phyloP scores from a whole-genome alignment of 2,113 vertebrate species.

The Macquaria ambigua region DNA sequence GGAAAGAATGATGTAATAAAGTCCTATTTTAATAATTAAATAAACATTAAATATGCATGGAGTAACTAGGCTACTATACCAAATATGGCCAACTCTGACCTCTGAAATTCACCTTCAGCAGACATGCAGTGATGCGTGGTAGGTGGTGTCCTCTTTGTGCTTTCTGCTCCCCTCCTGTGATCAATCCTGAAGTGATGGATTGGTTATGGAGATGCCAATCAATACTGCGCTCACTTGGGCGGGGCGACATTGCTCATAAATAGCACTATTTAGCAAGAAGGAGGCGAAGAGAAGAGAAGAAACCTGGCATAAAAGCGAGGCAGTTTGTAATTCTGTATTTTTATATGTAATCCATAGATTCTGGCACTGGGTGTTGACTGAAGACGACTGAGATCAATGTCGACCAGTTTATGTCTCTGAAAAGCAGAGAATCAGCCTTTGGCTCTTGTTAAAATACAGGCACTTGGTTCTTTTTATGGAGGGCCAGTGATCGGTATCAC shows the following conservation, averaged over 20 bases:
- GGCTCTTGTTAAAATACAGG: conserved; percentile 32
- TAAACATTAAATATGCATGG: conserved; percentile 6
- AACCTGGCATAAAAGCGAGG: not conserved
- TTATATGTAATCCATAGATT: conserved; percentile 45
- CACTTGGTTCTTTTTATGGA: conserved; percentile 10
- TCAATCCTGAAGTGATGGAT: conserved; percentile 65
- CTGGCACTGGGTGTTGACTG: not conserved
- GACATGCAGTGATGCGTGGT: conserved; percentile 40
- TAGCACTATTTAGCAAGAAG: conserved; percentile 37
- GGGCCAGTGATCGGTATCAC: not conserved
- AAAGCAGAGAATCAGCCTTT: conserved; percentile 30
- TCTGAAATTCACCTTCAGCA: conserved; percentile 37
- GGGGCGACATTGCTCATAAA: conserved; percentile 49
- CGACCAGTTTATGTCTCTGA: conserved; percentile 13
- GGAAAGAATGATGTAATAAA: not conserved
- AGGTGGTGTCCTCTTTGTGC: conserved; percentile 26
- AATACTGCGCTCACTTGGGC: conserved; percentile 46
- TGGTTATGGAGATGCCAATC: conserved; percentile 60
- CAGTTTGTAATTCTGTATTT: conserved; percentile 6
- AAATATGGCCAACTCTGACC: not conserved
- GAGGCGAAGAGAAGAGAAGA: not conserved
- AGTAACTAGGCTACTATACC: not conserved
- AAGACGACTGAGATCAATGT: conserved; percentile 25
- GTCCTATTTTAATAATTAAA: not conserved
- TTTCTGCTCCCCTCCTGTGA: conserved; percentile 39